Percentiles rank a stretch among this genome's conserved stretches.
Evolutionary conservation across 2,113 vertebrate species (phyloP).

Genomic region (Marmota monax): DNA sequence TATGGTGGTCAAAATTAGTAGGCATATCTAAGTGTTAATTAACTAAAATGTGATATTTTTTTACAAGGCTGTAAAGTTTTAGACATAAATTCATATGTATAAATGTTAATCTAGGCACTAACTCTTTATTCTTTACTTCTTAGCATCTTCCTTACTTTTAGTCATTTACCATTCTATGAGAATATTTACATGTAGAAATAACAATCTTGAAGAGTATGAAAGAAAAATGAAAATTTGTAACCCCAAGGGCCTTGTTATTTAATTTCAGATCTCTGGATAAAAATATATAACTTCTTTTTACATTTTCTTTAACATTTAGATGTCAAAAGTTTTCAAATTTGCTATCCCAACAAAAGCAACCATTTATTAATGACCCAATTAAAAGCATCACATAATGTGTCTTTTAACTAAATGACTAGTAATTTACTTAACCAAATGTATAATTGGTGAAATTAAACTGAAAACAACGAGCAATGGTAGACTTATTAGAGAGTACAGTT

Average conservation of each 20-base stretch:
- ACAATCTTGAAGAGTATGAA: neutral
- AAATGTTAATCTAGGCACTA: neutral
- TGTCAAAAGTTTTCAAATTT: slow-evolving; percentile 10
- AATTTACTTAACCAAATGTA: slow-evolving; percentile 42
- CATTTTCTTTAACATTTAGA: neutral
- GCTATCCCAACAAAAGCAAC: neutral
- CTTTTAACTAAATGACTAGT: slow-evolving; percentile 33
- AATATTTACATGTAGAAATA: neutral
- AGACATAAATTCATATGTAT: neutral
- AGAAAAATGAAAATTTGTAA: neutral
- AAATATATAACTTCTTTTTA: neutral
- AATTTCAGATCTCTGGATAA: neutral
- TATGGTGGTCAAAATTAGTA: neutral
- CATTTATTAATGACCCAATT: neutral
- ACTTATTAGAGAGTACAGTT: slow-evolving; percentile 49
- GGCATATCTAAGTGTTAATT: neutral
- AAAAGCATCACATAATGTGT: neutral
- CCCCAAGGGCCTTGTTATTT: neutral
- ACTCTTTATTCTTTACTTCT: neutral
- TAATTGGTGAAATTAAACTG: slow-evolving; percentile 56
- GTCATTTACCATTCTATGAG: neutral
- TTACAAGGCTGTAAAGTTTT: neutral
- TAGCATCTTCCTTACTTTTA: neutral
- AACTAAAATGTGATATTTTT: neutral
- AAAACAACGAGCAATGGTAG: neutral